Evolutionary conservation across 2,888 invertebrate genomes (phyloP), one percentile per base, ranked within the genome.

Genomic region (Muschampia plurimacula): DNA sequence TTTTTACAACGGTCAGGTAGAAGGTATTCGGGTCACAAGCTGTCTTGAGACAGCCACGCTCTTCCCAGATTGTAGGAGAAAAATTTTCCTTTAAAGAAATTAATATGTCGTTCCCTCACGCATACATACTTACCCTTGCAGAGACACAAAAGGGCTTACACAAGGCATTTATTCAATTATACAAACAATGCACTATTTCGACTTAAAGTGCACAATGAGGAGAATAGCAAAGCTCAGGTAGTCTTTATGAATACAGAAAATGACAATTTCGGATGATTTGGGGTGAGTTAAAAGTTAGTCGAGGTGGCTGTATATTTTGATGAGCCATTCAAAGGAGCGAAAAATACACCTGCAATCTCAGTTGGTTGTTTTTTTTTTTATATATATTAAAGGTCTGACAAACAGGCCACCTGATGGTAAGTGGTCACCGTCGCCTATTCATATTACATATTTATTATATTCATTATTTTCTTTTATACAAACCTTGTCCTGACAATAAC

Each of bases 151-250:
- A 84, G 85, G 80, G 79, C 78, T 82, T 52, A 69, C 82, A 84
- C 85, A 86, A 86, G 84, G 88, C 88, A 90, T 92, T 93, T 93
- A 93, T 93, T 93, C 92, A 93, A 94, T 94, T 94, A 94, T 80
- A 83, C 85, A 85, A 86, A 93, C 92, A 93, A 93, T 89, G 83
- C 83, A 82, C 81, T 84, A 86, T 87, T 90, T 86, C 85, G 86
- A 84, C 88, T 90, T 88, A 85, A 92, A 92, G 83, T 90, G 89
- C 87, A 92, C 93, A 93, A 92, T 85, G 49, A 83, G 77, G 82
- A 78, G 76, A 85, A 84, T 86, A 86, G 85, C 83, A 86, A 79
- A 82, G 80, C 83, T 80, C 92, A 93, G 93, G 93, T 92, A 92
- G 84, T 85, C 82, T 84, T 77, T 74, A 84, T 89, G 92, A 90